Evolutionary conservation across 2,888 invertebrate genomes (phyloP).

Genomic region (Ceratothoa steindachneri): DNA sequence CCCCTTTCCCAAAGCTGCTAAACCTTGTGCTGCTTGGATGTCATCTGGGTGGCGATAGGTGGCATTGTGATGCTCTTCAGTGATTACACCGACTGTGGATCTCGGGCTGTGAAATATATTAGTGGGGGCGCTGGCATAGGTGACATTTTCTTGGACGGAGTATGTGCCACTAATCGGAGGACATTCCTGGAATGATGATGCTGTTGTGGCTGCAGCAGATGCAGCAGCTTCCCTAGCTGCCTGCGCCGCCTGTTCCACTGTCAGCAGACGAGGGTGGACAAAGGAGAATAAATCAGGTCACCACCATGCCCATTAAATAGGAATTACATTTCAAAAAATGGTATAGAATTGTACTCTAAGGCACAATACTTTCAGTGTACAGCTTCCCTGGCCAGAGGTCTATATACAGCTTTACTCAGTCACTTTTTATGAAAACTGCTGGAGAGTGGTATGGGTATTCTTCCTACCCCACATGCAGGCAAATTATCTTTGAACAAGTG

Average conservation of each 20-base stretch:
- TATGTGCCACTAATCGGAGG: neutral
- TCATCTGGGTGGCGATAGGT: constrained; percentile 25
- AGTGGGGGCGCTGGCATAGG: neutral
- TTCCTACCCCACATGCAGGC: too few relatives aligned
- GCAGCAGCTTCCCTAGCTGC: constrained; percentile 37
- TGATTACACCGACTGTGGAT: neutral
- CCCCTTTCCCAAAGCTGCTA: constrained; percentile 29
- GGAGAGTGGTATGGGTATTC: too few relatives aligned
- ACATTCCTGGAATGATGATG: neutral
- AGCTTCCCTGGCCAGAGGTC: too few relatives aligned
- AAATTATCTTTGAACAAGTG: too few relatives aligned
- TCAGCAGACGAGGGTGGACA: neutral
- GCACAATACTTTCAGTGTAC: too few relatives aligned
- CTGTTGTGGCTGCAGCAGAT: constrained; percentile 20
- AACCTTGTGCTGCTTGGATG: constrained; percentile 32
- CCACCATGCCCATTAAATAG: too few relatives aligned
- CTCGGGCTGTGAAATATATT: neutral
- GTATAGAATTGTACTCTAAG: too few relatives aligned
- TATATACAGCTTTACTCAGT: too few relatives aligned
- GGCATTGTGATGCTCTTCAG: neutral
- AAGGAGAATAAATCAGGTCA: neutral
- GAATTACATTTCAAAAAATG: too few relatives aligned
- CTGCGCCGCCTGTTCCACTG: constrained; percentile 38
- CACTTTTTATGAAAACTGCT: too few relatives aligned
- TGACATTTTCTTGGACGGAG: neutral